Evolutionary conservation across 2,888 invertebrate genomes (phyloP).

Genomic region (Drosophila mercatorum): DNA sequence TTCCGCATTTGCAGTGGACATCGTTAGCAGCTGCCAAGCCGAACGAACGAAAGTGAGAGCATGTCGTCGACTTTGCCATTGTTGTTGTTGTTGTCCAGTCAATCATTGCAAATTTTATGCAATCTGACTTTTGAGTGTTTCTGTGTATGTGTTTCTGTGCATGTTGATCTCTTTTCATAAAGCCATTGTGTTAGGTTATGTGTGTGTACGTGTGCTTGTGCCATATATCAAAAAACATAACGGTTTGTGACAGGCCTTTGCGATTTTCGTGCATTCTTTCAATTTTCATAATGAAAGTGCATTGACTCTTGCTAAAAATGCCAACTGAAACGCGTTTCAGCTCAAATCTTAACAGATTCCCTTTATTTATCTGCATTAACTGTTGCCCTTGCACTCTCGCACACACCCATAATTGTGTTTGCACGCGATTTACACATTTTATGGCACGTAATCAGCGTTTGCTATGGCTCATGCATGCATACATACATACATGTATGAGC

Average conservation of each 20-base stretch:
- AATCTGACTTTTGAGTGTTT: constrained; percentile 61
- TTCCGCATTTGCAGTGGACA: constrained; percentile 68
- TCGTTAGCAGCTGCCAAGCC: constrained; percentile 26
- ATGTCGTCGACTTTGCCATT: constrained; percentile 20
- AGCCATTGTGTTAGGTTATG: constrained; percentile 25
- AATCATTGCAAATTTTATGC: constrained; percentile 79
- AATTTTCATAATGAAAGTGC: constrained; percentile 55
- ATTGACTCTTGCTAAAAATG: constrained; percentile 50
- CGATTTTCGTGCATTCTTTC: constrained; percentile 25
- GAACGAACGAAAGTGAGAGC: constrained; percentile 73
- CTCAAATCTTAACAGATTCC: not conserved
- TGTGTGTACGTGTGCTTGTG: constrained; percentile 32
- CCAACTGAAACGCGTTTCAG: not conserved
- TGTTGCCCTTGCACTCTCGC: constrained; percentile 19
- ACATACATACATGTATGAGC: constrained; percentile 6
- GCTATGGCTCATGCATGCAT: not conserved
- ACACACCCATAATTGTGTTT: constrained; percentile 10
- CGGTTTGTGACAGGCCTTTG: constrained; percentile 48
- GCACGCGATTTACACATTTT: constrained; percentile 41
- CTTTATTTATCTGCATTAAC: constrained; percentile 18
- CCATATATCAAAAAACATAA: constrained; percentile 52
- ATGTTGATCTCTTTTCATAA: constrained; percentile 70
- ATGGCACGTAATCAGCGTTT: constrained; percentile 2
- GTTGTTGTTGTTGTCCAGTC: constrained; percentile 48
- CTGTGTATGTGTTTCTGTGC: constrained; percentile 10